phyloP scores from a whole-genome alignment of 2,888 invertebrate species.

The Amphipoea lucens region DNA sequence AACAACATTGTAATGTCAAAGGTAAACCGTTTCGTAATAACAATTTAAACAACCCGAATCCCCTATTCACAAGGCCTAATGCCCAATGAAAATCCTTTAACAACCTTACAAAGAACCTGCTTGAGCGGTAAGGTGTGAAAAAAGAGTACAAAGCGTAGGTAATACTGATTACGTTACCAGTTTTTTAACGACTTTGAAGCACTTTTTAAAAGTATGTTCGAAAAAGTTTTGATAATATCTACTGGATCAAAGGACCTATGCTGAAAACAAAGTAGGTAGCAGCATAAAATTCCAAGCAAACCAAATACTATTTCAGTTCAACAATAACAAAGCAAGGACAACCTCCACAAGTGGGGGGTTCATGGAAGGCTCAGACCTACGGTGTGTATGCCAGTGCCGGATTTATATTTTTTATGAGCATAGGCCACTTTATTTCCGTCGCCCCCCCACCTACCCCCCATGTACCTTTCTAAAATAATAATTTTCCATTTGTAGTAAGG shows the following conservation, averaged over 20 bases:
- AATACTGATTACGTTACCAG: slow-evolving; percentile 45
- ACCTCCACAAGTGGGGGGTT: no score
- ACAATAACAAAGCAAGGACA: no score
- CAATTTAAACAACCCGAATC: slow-evolving; percentile 56
- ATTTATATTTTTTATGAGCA: no score
- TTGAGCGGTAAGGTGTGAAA: slow-evolving; percentile 36
- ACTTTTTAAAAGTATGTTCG: background rate
- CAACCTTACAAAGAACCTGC: slow-evolving; percentile 48
- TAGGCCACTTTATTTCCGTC: no score
- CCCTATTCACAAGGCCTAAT: slow-evolving; percentile 53
- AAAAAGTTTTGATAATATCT: background rate
- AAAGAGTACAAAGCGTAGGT: slow-evolving; percentile 38
- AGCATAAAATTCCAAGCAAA: no score
- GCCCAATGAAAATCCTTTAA: slow-evolving; percentile 60
- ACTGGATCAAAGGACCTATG: background rate
- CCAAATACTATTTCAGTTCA: no score
- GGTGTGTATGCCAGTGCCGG: no score
- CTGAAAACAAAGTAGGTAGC: no score
- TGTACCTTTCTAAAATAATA: no score
- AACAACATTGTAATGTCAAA: slow-evolving; percentile 57
- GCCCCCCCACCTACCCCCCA: no score
- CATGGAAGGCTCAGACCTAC: no score
- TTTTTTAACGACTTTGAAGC: slow-evolving; percentile 9
- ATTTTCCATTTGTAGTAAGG: no score
- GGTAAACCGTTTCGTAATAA: slow-evolving; percentile 61